These are phyloP conservation scores for Chloroclysta siterata DNA, from an alignment of 2,888 invertebrate species.

Conservation along the genomic window DNA sequence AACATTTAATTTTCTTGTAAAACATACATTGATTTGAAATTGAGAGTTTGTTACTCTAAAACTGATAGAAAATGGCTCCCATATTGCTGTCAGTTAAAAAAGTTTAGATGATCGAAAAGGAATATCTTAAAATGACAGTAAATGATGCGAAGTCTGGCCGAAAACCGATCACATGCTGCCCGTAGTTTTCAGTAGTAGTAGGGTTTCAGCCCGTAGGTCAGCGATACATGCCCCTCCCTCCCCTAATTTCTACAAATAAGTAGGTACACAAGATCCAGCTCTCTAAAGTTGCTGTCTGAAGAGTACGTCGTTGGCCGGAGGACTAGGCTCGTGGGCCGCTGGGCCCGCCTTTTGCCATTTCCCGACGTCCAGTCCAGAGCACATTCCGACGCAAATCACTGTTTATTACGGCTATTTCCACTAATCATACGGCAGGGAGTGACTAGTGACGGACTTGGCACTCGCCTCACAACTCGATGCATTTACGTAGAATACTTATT, in stretches of 20 bases:
- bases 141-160: too few relatives aligned
- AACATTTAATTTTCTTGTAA: too few relatives aligned
- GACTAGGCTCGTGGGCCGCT: conserved; percentile 48
- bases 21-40: too few relatives aligned
- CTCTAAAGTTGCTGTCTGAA: background rate
- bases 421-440: conserved; percentile 46
- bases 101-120: too few relatives aligned
- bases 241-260: background rate
- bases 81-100: too few relatives aligned
- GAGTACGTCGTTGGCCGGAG: conserved; percentile 47
- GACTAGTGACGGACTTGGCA: conserved; percentile 23
- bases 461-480: conserved; percentile 5
- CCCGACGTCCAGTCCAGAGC: conserved; percentile 54
- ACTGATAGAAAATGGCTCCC: too few relatives aligned
- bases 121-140: too few relatives aligned
- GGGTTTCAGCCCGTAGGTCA: too few relatives aligned
- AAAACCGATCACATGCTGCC: background rate
- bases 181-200: background rate
- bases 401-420: conserved; percentile 71
- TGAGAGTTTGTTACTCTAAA: too few relatives aligned
- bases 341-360: conserved; percentile 68
- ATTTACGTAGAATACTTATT: background rate
- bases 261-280: background rate
- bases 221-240: background rate
- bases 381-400: conserved; percentile 68